These are phyloP conservation scores for Drosophila pallidifrons DNA, from an alignment of 1,140 invertebrate species.

Conservation along the genomic window DNA sequence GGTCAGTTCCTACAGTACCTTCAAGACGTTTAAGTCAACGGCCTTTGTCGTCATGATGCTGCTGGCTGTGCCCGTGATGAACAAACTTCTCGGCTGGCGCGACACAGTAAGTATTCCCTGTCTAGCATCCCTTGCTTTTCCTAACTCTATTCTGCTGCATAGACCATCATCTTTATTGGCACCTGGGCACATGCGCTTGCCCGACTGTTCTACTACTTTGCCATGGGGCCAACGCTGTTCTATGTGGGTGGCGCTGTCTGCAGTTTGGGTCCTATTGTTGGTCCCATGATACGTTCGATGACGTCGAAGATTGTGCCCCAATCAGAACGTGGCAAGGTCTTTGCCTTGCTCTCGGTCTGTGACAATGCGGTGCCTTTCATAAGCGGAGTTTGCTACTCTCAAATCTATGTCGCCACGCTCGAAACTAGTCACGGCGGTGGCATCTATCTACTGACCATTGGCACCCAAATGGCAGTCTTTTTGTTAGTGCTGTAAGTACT, in stretches of 20 bases:
- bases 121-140: neutral
- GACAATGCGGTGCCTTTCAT: slow-evolving; percentile 91
- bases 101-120: slow-evolving; percentile 86
- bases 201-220: slow-evolving; percentile 88
- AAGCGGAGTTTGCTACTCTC: slow-evolving; percentile 89
- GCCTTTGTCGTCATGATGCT: slow-evolving; percentile 89
- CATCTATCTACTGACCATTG: slow-evolving; percentile 90
- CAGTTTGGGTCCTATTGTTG: slow-evolving; percentile 90
- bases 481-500: slow-evolving; percentile 88
- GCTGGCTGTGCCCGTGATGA: slow-evolving; percentile 89
- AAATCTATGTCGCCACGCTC: slow-evolving; percentile 89
- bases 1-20: slow-evolving; percentile 87
- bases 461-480: slow-evolving; percentile 88
- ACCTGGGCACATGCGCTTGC: slow-evolving; percentile 88
- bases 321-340: slow-evolving; percentile 91
- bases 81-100: slow-evolving; percentile 87
- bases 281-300: slow-evolving; percentile 90
- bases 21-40: slow-evolving; percentile 89
- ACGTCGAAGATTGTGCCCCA: slow-evolving; percentile 89
- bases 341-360: slow-evolving; percentile 90
- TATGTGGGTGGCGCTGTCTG: slow-evolving; percentile 89
- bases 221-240: slow-evolving; percentile 86
- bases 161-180: slow-evolving; percentile 89
- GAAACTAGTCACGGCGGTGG: slow-evolving; percentile 85
- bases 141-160: neutral